phyloP scores from a whole-genome alignment of 1,140 invertebrate species.

The Dendrolimus kikuchii region DNA sequence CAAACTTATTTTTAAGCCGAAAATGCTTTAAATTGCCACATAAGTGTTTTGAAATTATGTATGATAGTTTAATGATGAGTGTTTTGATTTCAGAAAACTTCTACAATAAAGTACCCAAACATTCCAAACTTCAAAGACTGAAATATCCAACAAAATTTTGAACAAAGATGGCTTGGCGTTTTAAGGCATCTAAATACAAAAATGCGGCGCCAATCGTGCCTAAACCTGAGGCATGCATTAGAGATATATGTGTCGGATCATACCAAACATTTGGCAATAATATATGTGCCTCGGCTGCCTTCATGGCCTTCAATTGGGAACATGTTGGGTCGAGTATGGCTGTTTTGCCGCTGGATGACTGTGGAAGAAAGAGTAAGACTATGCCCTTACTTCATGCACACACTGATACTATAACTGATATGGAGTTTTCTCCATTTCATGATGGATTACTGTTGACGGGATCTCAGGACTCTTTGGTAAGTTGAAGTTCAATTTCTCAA shows the following conservation, averaged over 20 bases:
- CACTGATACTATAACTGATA: constrained; percentile 93
- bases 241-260: constrained; percentile 90
- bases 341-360: constrained; percentile 88
- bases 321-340: constrained; percentile 89
- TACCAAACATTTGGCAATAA: constrained; percentile 95
- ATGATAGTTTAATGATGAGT: no score
- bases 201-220: constrained; percentile 95
- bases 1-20: no score
- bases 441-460: constrained; percentile 92
- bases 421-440: constrained; percentile 96
- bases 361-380: constrained; percentile 87
- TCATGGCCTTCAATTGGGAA: constrained; percentile 95
- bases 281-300: constrained; percentile 91
- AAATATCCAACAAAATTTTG: constrained; percentile 44
- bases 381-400: constrained; percentile 89
- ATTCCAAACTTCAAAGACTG: constrained; percentile 65
- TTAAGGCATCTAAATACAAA: constrained; percentile 97
- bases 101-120: constrained; percentile 17
- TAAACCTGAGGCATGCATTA: constrained; percentile 91
- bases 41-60: no score
- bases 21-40: no score
- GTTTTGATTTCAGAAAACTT: neutral
- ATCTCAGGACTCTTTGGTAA: constrained; percentile 90
- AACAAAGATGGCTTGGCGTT: constrained; percentile 90
- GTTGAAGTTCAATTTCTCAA: constrained; percentile 21